Conservation (phyloP, 2,113 vertebrate genomes). For the Panthera uncia region DNA sequence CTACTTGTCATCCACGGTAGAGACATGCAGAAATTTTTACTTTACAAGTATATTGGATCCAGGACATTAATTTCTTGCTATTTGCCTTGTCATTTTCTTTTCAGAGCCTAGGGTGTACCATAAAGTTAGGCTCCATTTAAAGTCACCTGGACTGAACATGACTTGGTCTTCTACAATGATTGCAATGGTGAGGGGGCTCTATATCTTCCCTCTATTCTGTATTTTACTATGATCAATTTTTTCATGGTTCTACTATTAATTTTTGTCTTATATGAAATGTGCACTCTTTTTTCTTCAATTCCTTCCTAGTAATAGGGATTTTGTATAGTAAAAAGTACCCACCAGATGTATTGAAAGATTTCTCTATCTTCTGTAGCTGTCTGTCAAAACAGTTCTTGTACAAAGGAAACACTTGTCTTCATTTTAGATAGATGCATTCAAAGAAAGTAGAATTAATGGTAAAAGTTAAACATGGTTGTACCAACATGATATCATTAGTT, state of each 20-base stretch:
- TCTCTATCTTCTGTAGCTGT: conserved; percentile 31
- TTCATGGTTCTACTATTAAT: background rate
- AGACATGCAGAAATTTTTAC: background rate
- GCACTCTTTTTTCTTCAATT: background rate
- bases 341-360: conserved; percentile 21
- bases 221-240: background rate
- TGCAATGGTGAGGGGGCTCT: background rate
- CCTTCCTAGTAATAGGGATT: conserved; percentile 17
- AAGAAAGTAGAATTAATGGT: conserved; percentile 54
- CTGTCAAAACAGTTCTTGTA: conserved; percentile 62
- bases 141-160: background rate
- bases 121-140: conserved; percentile 28
- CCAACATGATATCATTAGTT: conserved; percentile 7
- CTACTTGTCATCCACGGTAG: background rate
- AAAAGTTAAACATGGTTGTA: conserved; percentile 44
- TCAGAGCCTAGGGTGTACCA: background rate
- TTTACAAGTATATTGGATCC: background rate
- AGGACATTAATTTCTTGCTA: background rate
- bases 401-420: conserved; percentile 56
- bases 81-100: conserved; percentile 27
- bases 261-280: background rate
- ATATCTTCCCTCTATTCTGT: background rate
- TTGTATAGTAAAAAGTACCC: background rate
- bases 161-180: background rate
- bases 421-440: conserved; percentile 58